Percentiles rank a stretch among this genome's conserved stretches.
Conservation (phyloP, 2,113 vertebrate genomes). For the Mirounga angustirostris region DNA sequence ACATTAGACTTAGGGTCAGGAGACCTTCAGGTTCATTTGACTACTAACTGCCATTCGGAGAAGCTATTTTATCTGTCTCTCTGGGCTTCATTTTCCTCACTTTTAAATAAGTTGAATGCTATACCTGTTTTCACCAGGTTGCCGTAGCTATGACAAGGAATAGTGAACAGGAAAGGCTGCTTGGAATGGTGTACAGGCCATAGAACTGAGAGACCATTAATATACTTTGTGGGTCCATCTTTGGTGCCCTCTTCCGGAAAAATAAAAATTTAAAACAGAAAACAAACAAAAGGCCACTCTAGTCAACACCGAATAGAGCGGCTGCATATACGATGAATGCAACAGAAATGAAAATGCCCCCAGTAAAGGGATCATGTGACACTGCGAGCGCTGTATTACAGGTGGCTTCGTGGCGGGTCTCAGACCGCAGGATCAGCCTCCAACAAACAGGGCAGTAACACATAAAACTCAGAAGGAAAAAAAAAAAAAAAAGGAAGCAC, state of each 20-base stretch:
- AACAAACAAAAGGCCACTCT: neutral
- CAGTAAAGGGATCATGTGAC: neutral
- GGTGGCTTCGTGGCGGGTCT: neutral
- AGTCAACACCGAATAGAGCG: neutral
- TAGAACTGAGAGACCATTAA: neutral
- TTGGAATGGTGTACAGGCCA: neutral
- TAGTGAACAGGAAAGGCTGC: neutral
- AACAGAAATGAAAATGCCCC: neutral
- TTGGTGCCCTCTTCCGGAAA: conserved; percentile 2
- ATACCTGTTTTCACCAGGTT: neutral
- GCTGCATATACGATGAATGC: neutral
- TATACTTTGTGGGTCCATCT: neutral
- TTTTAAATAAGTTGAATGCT: neutral
- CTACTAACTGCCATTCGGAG: neutral
- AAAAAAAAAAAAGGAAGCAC: neutral
- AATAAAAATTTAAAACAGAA: neutral
- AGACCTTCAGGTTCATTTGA: neutral
- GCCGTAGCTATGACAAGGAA: neutral
- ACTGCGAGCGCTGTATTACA: neutral
- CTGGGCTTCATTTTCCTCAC: neutral
- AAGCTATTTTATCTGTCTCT: neutral
- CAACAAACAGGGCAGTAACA: neutral
- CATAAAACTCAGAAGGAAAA: neutral
- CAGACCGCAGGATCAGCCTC: neutral
- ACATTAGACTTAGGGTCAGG: neutral